Percentiles rank a stretch among this genome's conserved stretches.
Evolutionary conservation across 2,113 vertebrate genomes (phyloP).

Genomic region (Hemiprocne comata): DNA sequence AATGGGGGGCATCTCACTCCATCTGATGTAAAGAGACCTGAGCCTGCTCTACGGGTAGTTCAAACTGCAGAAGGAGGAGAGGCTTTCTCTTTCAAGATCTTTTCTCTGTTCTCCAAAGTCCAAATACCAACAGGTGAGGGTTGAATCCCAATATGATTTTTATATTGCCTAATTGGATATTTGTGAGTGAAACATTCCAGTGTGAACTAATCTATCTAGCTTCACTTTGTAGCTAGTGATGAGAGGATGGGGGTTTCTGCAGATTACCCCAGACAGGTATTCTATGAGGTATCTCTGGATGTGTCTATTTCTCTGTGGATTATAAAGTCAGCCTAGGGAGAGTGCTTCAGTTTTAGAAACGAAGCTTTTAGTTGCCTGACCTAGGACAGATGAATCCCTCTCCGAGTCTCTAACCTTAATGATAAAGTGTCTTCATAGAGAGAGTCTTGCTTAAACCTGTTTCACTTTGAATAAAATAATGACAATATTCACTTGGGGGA

Average conservation of each 20-base stretch:
- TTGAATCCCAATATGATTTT: neutral
- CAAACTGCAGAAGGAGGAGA: neutral
- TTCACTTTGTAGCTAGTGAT: neutral
- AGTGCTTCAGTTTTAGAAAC: neutral
- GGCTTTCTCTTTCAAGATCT: neutral
- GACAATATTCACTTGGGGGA: neutral
- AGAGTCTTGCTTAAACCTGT: neutral
- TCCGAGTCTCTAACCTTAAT: neutral
- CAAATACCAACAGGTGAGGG: neutral
- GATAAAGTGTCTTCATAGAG: neutral
- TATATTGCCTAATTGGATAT: neutral
- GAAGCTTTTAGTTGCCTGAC: neutral
- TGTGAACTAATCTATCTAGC: neutral
- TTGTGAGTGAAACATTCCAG: slow-evolving; percentile 17
- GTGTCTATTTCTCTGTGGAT: neutral
- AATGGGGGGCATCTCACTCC: neutral
- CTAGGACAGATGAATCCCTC: neutral
- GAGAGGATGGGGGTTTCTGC: neutral
- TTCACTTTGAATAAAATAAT: neutral
- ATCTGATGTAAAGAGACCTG: neutral
- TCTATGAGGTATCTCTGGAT: neutral
- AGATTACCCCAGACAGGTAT: neutral
- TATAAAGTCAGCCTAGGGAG: neutral
- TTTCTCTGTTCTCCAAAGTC: neutral
- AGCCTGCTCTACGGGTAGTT: neutral